Base-by-base conservation (phyloP, 2,888 invertebrate genomes). In the Cheilosia impressa region DNA sequence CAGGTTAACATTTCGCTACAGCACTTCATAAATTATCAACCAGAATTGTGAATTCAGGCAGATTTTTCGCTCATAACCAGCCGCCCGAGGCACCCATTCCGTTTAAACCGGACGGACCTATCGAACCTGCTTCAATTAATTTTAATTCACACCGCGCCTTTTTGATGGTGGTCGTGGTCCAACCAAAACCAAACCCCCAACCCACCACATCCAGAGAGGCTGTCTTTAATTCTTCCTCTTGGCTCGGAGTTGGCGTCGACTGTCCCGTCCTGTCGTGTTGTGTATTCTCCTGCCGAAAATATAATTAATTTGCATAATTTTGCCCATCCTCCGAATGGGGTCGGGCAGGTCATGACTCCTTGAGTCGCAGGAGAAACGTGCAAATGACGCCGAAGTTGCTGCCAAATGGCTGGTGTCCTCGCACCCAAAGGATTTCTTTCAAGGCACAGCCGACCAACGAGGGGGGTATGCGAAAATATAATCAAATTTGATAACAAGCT, bases 301-400 rank as follows among this genome's bases (percentile, higher is more conserved):
- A 80, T 84, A 79, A 84, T 84, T 84, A 84, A 84, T 84, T 79
- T 84, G 84, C 84, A 84, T 84, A 84, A 84, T 84, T 84, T 73
- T 62, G 43, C 66, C 50, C 22, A 41, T 62, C 43, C 66, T 58
- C 41, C 47, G n/a, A 22, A 17, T 24, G 31, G 50, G 57, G 41
- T 19, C 31, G 34, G 41, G 52, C 41, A 47, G 41, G 62, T 45
- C 63, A 58, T 73, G 62, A 68, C 68, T 76, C 57, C 60, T 60
- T 43, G 50, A 71, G 52, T 55, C 65, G 65, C 45, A 27, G 68
- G 68, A 34, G 72, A 50, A 58, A 71, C 65, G 73, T 84, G 84
- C 84, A 84, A 84, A 75, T 79, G 84, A 79, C 79, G 79, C 41
- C 68, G 41, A 60, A 52, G 53, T 65, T 63, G 73, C 65, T 84